Evolutionary conservation across 2,888 invertebrate genomes (phyloP), one percentile per base, ranked within the genome.

Genomic region (Drosophila antonietae): DNA sequence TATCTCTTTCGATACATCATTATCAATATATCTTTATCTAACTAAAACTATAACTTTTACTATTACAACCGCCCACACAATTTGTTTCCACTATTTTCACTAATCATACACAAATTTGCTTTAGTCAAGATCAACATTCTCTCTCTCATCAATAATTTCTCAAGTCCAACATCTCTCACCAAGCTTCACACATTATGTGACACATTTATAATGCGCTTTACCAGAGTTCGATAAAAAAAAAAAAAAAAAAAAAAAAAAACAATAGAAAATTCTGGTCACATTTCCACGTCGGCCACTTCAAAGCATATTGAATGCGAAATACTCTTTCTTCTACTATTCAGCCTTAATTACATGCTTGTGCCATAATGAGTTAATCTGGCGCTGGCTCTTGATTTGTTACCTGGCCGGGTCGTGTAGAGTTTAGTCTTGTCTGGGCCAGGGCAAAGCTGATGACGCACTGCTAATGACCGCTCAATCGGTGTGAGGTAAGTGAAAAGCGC

Each of bases 401-500:
- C 18, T 33, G 33, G 2, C 51, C n/a, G 3, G 18, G 12, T 2
- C 9, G 4, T 9, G 9, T 31, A 15, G 14, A n/a, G 9, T 31
- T 20, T 12, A 20, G 44, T 23, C 44, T 12, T 20, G 20, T 14
- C 44, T 44, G 23, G 12, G n/a, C 49, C 39, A 46, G 71, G 0
- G 44, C 57, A 70, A 70, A 75, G 52, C 66, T 18, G 44, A 63
- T 67, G 60, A 70, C 56, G 59, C 60, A 53, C 46, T 58, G 63
- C 51, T 76, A 73, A 77, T 77, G 73, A 77, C 60, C 51, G 33
- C 73, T 31, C 28, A 31, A 57, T 35, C 33, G 35, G 8, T 55
- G 33, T 46, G 53, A 69, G 59, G 43, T 57, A 73, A 66, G 68
- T 66, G 63, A 74, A 78, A 81, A 74, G 73, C 70, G 80, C 44